Evolutionary conservation across 1,140 invertebrate species (phyloP), one percentile per base, ranked within the genome.

Genomic region (Lordiphosa clarofinis): DNA sequence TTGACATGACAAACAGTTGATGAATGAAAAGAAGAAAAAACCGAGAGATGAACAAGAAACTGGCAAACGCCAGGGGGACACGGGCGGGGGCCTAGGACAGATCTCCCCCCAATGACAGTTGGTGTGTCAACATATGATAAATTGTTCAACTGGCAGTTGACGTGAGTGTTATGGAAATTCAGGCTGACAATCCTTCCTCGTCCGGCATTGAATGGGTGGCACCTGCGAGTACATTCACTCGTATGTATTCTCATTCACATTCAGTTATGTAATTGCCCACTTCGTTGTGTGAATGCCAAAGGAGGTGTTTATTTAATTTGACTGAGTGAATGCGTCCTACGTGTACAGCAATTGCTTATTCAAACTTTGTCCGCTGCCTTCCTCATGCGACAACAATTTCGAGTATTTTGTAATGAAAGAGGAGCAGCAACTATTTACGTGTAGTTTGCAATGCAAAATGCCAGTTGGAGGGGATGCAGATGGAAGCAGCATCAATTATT

Each of bases 241-340:
- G 4, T 37, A 13, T 13, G n/a, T 42, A 21, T 15, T 3, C 11
- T 11, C 19, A 58, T 59, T 38, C 63, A 42, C 36, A 40, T 43
- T 67, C 31, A 56, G 62, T 82, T 76, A 81, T 81, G 68, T 81
- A 81, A 81, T 81, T 81, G 72, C 76, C 82, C 71, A 82, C 60
- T 81, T 63, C 61, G 58, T 62, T 75, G 67, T 67, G 28, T 75
- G 66, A 73, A 82, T 75, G 72, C 65, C 28, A 79, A 81, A 60
- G 48, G 63, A 82, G 76, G 76, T 82, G 76, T 82, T 82, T 81
- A 81, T 81, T 81, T 82, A 81, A 81, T 82, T 81, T 82, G 67
- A 58, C 44, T 37, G 35, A 59, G 55, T 71, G 67, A 60, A 61
- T 71, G 44, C 49, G 48, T 53, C 64, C 52, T 62, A 28, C 62